A percentile compares a stretch with the other conserved stretches of the same genome.
These are phyloP conservation scores for Desmodus rotundus DNA, from an alignment of 2,113 vertebrate genomes.

Conservation along the genomic window DNA sequence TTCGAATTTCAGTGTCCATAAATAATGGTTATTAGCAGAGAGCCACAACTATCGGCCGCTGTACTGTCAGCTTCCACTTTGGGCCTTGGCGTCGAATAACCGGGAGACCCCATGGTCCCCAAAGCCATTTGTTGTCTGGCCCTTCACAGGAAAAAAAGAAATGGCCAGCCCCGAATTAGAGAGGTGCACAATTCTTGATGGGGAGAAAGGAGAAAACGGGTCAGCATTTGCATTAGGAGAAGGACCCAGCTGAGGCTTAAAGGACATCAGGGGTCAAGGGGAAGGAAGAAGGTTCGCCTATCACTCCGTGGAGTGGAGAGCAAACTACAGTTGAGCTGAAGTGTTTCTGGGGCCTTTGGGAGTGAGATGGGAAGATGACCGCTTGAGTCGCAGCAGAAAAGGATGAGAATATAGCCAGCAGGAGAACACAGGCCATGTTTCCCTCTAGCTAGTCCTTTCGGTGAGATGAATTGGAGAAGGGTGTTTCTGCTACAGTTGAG, in stretches of 20 bases:
- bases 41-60: background rate
- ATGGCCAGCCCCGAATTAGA: background rate
- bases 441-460: background rate
- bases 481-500: background rate
- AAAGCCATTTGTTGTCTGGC: background rate
- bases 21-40: background rate
- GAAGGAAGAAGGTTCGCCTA: background rate
- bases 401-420: background rate
- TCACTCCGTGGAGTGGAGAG: background rate
- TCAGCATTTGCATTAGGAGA: background rate
- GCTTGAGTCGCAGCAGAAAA: background rate
- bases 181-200: background rate
- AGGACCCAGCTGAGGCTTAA: background rate
- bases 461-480: background rate
- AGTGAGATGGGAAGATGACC: background rate
- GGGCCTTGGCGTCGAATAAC: background rate
- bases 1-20: background rate
- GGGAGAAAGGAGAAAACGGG: background rate
- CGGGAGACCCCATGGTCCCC: background rate
- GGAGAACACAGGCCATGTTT: background rate
- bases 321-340: background rate
- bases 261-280: background rate
- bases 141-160: background rate
- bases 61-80: accelerated
- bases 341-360: background rate